Conservation (phyloP, 1,140 invertebrate species). For the Rhyzopertha dominica region DNA sequence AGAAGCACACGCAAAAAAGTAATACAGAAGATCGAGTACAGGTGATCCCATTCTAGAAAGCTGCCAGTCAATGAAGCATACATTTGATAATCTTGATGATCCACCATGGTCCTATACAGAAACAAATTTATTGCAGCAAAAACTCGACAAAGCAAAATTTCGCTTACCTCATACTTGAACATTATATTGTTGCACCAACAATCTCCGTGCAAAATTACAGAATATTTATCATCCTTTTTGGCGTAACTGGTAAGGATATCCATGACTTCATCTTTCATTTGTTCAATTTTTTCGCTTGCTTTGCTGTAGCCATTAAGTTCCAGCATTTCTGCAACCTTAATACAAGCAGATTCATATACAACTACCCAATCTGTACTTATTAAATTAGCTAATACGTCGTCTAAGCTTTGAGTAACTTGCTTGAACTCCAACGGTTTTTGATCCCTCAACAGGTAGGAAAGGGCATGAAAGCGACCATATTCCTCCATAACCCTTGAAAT, state of each 20-base stretch:
- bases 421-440: slow-evolving; percentile 39
- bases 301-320: slow-evolving; percentile 17
- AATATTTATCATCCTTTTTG: slow-evolving; percentile 49
- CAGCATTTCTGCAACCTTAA: slow-evolving; percentile 6
- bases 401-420: slow-evolving; percentile 20
- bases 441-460: slow-evolving; percentile 48
- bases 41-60: slow-evolving; percentile 51
- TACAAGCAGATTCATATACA: slow-evolving; percentile 13
- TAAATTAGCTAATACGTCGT: slow-evolving; percentile 40
- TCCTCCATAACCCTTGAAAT: slow-evolving; percentile 46
- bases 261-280: slow-evolving; percentile 8
- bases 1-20: slow-evolving; percentile 51
- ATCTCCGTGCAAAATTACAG: slow-evolving; percentile 55
- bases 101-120: too few relatives aligned
- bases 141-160: too few relatives aligned
- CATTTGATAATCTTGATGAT: too few relatives aligned
- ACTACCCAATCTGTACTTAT: slow-evolving; percentile 11
- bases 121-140: too few relatives aligned
- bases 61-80: slow-evolving; percentile 53
- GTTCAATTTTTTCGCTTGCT: slow-evolving; percentile 7
- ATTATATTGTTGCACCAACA: slow-evolving; percentile 54
- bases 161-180: slow-evolving; percentile 45
- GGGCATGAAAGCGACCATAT: slow-evolving; percentile 53
- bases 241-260: slow-evolving; percentile 42
- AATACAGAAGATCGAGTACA: slow-evolving; percentile 52